Conservation (phyloP, 2,113 vertebrate genomes). For the Ramphastos sulfuratus region DNA sequence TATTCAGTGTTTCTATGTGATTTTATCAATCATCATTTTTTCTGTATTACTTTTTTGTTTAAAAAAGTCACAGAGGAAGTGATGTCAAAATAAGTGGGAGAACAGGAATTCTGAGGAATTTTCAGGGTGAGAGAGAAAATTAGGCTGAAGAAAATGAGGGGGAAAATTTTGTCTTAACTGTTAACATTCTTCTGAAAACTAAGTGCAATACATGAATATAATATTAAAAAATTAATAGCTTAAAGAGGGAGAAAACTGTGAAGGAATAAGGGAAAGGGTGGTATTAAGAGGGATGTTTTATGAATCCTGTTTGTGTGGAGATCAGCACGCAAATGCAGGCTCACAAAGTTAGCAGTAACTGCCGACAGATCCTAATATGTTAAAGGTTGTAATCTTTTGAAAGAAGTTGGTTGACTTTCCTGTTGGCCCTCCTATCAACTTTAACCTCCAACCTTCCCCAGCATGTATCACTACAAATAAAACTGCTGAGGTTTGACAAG, state of each 20-base stretch:
- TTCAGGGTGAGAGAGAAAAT: neutral
- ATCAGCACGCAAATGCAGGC: slow-evolving; percentile 71
- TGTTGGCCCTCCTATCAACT: slow-evolving; percentile 91
- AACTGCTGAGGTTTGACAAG: slow-evolving; percentile 82
- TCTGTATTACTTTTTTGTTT: neutral
- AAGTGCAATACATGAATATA: neutral
- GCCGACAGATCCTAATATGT: slow-evolving; percentile 79
- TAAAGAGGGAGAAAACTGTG: slow-evolving; percentile 66
- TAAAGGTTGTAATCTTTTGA: slow-evolving; percentile 87
- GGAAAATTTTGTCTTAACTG: neutral
- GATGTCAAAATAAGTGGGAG: neutral
- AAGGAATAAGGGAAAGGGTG: slow-evolving; percentile 65
- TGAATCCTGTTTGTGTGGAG: slow-evolving; percentile 75
- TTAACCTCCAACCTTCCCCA: slow-evolving; percentile 89
- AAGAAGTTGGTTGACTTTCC: slow-evolving; percentile 85
- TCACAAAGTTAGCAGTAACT: slow-evolving; percentile 75
- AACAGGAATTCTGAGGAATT: neutral
- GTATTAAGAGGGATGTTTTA: slow-evolving; percentile 51
- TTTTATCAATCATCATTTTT: neutral
- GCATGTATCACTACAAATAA: slow-evolving; percentile 88
- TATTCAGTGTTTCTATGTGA: neutral
- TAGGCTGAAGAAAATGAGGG: neutral
- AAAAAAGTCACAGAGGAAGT: neutral
- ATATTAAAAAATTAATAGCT: slow-evolving; percentile 74
- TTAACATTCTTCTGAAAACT: neutral